Percentiles rank a stretch among this genome's conserved stretches.
phyloP scores from a whole-genome alignment of 2,797 vertebrate genomes.

The Spinus olivaceus region DNA sequence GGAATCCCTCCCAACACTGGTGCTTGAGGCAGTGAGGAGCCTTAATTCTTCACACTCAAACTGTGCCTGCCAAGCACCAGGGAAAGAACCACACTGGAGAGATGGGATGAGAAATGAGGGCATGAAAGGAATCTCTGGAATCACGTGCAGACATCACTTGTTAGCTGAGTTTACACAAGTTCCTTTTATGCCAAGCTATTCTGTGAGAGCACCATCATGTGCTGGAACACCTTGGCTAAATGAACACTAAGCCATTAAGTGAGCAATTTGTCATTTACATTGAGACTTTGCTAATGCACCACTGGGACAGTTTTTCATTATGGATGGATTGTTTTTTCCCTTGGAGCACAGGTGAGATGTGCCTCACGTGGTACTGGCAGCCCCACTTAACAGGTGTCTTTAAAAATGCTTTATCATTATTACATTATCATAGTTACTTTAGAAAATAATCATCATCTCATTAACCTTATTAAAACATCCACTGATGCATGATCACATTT shows the following conservation, averaged over 20 bases:
- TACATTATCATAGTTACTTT: neutral
- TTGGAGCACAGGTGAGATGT: neutral
- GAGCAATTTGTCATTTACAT: neutral
- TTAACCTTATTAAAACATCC: slow-evolving; percentile 48
- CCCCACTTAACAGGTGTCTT: neutral
- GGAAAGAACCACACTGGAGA: neutral
- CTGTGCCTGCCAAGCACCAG: neutral
- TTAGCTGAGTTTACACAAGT: neutral
- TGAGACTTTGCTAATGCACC: neutral
- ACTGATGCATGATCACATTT: neutral
- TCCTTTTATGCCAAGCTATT: neutral
- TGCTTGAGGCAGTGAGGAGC: neutral
- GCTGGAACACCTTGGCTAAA: neutral
- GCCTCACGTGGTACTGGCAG: neutral
- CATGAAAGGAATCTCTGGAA: neutral
- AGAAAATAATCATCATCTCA: slow-evolving; percentile 23
- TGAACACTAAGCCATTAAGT: neutral
- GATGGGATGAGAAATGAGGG: neutral
- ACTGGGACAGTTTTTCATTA: neutral
- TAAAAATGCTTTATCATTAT: neutral
- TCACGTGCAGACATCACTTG: neutral
- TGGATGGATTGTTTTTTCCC: neutral
- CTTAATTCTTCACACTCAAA: neutral
- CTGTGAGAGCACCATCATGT: neutral
- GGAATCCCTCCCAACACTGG: neutral